Percentiles rank a stretch among this genome's conserved stretches.
phyloP scores from a whole-genome alignment of 2,113 vertebrate genomes.

The Prunella fulvescens region DNA sequence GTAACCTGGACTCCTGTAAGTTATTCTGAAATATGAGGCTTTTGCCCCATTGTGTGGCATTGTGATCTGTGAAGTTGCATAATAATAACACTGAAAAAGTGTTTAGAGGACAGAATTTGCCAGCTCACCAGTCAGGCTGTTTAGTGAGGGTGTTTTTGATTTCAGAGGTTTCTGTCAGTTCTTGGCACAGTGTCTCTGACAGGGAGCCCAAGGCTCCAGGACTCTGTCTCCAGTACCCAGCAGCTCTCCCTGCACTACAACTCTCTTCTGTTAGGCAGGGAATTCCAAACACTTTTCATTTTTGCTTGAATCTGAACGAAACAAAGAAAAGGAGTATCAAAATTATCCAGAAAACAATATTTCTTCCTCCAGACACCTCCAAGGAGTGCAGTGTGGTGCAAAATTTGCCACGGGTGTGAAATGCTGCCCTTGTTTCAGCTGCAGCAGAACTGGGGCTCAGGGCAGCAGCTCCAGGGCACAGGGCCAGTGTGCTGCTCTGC shows the following conservation, averaged over 20 bases:
- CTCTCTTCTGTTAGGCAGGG: background rate
- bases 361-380: background rate
- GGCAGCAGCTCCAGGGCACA: background rate
- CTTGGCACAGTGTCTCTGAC: background rate
- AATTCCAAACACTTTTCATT: background rate
- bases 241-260: background rate
- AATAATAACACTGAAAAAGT: background rate
- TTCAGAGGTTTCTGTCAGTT: background rate
- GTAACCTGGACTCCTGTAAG: background rate
- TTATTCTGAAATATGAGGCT: background rate
- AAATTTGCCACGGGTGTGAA: background rate
- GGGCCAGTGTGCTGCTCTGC: accelerated
- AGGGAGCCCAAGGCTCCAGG: background rate
- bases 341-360: background rate
- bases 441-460: background rate
- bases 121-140: background rate
- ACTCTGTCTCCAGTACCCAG: background rate
- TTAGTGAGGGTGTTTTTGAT: background rate
- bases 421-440: background rate
- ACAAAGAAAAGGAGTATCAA: background rate
- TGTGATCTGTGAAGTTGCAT: background rate
- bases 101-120: background rate
- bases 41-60: background rate
- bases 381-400: background rate
- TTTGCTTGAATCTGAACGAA: background rate